These are phyloP conservation scores for Escarpia spicata DNA, from an alignment of 2,888 invertebrate genomes.

Conservation along the genomic window DNA sequence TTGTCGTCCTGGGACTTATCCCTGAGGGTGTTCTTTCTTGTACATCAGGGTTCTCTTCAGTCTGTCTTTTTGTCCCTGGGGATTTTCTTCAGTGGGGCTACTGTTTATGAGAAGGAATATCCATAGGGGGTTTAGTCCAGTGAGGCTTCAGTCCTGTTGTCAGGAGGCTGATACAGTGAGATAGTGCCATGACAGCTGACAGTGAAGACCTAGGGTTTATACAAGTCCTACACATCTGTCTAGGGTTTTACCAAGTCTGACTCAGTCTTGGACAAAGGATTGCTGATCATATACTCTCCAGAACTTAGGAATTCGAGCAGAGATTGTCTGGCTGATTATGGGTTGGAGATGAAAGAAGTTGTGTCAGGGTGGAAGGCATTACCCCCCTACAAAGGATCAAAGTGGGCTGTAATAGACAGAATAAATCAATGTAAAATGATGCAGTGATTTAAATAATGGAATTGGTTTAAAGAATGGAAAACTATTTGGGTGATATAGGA, in stretches of 20 bases:
- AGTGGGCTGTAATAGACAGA: neutral
- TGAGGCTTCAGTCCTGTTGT: neutral
- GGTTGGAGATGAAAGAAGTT: neutral
- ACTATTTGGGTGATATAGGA: too few species aligned
- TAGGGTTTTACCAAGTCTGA: neutral
- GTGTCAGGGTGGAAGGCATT: neutral
- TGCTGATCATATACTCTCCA: neutral
- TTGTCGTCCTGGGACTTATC: too few species aligned
- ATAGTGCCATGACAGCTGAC: neutral
- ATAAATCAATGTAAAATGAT: neutral
- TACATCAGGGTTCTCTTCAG: too few species aligned
- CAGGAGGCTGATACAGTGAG: neutral
- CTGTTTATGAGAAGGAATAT: neutral
- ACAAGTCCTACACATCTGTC: neutral
- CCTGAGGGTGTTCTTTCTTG: too few species aligned
- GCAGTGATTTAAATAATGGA: too few species aligned
- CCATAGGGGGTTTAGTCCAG: neutral
- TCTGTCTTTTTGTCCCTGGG: too few species aligned
- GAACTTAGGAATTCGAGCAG: neutral
- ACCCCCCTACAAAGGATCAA: neutral
- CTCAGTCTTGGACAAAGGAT: neutral
- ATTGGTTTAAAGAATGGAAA: too few species aligned
- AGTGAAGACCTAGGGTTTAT: neutral
- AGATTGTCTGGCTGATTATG: conserved; percentile 3
- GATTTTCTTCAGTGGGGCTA: too few species aligned